Conservation (phyloP, 2,113 vertebrate species). For the Lota lota region DNA sequence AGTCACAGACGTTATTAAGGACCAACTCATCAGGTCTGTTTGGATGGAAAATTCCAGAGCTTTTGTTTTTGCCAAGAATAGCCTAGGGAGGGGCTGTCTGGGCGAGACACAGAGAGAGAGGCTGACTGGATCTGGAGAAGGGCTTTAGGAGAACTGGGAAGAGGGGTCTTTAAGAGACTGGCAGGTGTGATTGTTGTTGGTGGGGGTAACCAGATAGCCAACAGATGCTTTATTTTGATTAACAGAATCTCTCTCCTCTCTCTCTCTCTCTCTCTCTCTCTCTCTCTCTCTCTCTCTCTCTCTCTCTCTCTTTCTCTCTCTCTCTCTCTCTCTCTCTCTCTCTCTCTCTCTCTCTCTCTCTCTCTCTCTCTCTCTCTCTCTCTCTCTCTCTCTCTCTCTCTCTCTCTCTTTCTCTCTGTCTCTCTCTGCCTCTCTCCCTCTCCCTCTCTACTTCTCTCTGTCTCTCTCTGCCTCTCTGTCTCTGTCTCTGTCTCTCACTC, state of each 20-base stretch:
- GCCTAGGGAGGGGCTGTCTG: slow-evolving; percentile 7
- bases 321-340: slow-evolving; percentile 2
- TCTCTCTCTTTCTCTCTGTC: not conserved
- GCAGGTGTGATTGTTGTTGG: slow-evolving; percentile 50
- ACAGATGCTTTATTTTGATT: slow-evolving; percentile 15
- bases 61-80: slow-evolving; percentile 54
- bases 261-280: not conserved
- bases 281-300: not conserved
- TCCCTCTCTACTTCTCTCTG: not conserved
- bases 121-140: slow-evolving; percentile 36
- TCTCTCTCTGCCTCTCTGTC: not conserved
- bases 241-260: not conserved
- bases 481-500: not conserved
- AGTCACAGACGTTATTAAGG: slow-evolving; percentile 24
- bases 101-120: slow-evolving; percentile 14
- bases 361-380: slow-evolving; percentile 5
- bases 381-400: not conserved
- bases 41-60: slow-evolving; percentile 54
- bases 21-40: slow-evolving; percentile 26
- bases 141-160: slow-evolving; percentile 38
- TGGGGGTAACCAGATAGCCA: slow-evolving; percentile 22
- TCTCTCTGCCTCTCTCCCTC: not conserved
- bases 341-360: not conserved
- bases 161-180: slow-evolving; percentile 23
- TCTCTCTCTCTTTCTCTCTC: not conserved